Conservation (phyloP, 1,140 invertebrate species). For the Diachasma alloeum region DNA sequence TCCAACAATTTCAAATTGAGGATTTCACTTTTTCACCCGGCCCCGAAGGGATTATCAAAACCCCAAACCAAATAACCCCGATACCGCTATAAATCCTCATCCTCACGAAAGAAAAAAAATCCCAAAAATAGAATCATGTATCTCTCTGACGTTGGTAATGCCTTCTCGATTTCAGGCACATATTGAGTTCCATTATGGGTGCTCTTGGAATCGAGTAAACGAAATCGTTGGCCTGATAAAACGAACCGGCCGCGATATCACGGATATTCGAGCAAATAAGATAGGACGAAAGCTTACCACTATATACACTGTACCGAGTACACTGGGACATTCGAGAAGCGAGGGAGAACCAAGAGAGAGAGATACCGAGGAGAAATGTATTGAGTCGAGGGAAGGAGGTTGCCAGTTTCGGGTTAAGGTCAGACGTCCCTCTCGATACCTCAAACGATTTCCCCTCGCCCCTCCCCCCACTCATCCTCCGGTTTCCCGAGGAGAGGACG, state of each 20-base stretch:
- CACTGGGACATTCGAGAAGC: not conserved
- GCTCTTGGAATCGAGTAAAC: not conserved
- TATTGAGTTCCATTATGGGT: constrained; percentile 9
- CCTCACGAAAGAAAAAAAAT: no score
- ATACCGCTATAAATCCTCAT: no score
- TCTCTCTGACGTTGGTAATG: not conserved
- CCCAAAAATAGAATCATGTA: constrained; percentile 3
- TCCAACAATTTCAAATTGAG: no score
- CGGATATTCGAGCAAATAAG: constrained; percentile 10
- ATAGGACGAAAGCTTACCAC: not conserved
- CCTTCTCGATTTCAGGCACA: not conserved
- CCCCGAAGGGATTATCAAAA: no score
- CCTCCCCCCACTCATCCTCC: no score
- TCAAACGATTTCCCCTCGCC: not conserved
- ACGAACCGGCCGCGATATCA: constrained; percentile 4
- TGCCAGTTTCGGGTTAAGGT: constrained; percentile 44
- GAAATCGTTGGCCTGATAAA: constrained; percentile 7
- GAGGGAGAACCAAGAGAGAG: not conserved
- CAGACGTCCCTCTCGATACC: constrained; percentile 29
- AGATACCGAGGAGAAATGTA: not conserved
- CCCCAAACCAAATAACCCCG: no score
- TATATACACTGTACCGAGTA: not conserved
- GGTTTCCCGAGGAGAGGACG: not conserved
- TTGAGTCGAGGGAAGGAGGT: constrained; percentile 6
- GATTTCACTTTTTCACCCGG: no score